These are phyloP conservation scores for Macrotus californicus DNA, from an alignment of 2,113 vertebrate species.

Conservation along the genomic window DNA sequence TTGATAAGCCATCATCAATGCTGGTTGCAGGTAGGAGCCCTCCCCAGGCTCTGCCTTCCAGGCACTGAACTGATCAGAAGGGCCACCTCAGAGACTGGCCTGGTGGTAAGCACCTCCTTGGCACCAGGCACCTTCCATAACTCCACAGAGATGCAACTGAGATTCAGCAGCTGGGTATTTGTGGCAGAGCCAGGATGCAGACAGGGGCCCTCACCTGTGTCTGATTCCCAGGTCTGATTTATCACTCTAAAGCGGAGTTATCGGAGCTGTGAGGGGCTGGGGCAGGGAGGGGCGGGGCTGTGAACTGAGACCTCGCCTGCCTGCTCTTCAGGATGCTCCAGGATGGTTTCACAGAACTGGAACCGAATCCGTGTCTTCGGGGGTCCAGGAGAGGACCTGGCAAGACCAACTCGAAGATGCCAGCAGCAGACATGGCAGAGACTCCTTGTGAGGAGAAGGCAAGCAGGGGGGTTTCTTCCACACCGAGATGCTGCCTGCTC, in stretches of 20 bases:
- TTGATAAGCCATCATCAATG: neutral
- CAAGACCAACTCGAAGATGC: neutral
- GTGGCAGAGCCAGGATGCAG: neutral
- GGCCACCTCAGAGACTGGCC: too few relatives aligned
- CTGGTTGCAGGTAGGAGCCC: neutral
- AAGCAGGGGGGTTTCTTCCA: neutral
- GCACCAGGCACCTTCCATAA: neutral
- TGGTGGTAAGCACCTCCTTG: neutral
- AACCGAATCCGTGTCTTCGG: rapidly evolving
- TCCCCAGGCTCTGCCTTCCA: neutral
- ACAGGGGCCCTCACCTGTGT: neutral
- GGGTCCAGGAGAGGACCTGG: neutral
- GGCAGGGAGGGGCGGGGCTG: rapidly evolving
- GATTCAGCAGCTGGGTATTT: rapidly evolving
- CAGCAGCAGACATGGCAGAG: neutral
- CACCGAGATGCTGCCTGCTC: neutral
- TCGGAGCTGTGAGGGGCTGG: rapidly evolving
- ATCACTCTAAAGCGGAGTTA: neutral
- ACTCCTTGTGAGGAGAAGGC: neutral
- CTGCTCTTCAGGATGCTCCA: too few relatives aligned
- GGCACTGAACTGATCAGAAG: too few relatives aligned
- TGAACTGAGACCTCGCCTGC: neutral
- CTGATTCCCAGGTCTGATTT: neutral
- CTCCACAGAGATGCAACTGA: neutral
- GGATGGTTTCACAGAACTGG: rapidly evolving